Percentiles rank a stretch among this genome's conserved stretches.
Evolutionary conservation across 30 jellyfish, hydroid and myxozoan genomes (phyloP).

Genomic region (Hydractinia symbiolongicarpus): DNA sequence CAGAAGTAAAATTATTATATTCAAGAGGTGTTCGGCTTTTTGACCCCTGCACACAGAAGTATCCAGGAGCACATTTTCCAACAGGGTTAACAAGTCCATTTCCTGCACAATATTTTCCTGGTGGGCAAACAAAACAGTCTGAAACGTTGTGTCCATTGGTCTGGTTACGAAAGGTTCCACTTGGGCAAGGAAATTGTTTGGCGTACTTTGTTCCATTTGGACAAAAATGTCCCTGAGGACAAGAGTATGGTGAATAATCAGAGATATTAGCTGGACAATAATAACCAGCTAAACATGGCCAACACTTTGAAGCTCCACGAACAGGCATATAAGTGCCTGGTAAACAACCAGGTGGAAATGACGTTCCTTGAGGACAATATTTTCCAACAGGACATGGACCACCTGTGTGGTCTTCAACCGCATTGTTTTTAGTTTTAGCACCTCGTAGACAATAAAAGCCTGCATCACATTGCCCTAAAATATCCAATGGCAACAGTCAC

Average conservation of each 20-base stretch:
- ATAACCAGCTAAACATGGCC: constrained; percentile 67
- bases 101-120: constrained; percentile 82
- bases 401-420: constrained; percentile 63
- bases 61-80: constrained; percentile 81
- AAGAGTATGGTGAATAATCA: constrained; percentile 60
- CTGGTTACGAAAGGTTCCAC: constrained; percentile 79
- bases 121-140: constrained; percentile 75
- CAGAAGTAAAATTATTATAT: constrained; percentile 59
- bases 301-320: constrained; percentile 61
- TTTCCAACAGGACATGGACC: constrained; percentile 98
- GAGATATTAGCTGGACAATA: constrained; percentile 90
- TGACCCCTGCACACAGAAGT: constrained; percentile 92
- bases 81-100: constrained; percentile 54
- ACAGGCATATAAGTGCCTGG: constrained; percentile 91
- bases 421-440: constrained; percentile 69
- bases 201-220: constrained; percentile 78
- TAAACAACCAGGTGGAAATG: constrained; percentile 72
- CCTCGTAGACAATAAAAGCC: constrained; percentile 92
- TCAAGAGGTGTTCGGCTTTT: constrained; percentile 64
- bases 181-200: constrained; percentile 77
- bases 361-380: constrained; percentile 83
- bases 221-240: constrained; percentile 89
- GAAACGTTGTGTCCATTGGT: constrained; percentile 48
- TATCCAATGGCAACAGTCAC: neutral
- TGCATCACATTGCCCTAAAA: constrained; percentile 80